Conservation (phyloP, 2,888 invertebrate species). For the Prenolepis imparis region DNA sequence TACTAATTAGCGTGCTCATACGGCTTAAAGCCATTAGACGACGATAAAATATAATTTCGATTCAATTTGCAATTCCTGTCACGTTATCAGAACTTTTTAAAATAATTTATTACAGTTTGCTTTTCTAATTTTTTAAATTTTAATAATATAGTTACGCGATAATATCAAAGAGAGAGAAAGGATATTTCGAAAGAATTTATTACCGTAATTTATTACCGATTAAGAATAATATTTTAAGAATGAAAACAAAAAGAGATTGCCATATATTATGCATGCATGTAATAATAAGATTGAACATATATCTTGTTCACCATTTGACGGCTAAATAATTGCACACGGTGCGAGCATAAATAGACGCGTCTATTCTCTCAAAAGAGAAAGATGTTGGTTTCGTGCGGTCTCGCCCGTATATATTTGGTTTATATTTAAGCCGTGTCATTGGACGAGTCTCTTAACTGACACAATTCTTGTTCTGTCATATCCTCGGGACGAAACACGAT, state of each 20-base stretch:
- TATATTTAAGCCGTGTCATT: slow-evolving; percentile 79
- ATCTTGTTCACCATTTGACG: slow-evolving; percentile 13
- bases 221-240: background rate
- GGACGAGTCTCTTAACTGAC: slow-evolving; percentile 74
- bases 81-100: background rate
- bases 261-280: background rate
- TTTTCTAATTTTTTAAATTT: slow-evolving; percentile 4
- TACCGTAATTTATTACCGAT: background rate
- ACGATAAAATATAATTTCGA: background rate
- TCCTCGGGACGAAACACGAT: slow-evolving; percentile 46
- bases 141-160: background rate
- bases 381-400: slow-evolving; percentile 43
- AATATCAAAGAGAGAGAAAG: background rate
- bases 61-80: background rate
- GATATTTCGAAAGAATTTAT: background rate
- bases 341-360: slow-evolving; percentile 39
- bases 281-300: slow-evolving; percentile 9
- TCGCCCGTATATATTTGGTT: slow-evolving; percentile 68
- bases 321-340: slow-evolving; percentile 35
- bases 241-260: background rate
- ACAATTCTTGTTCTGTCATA: slow-evolving; percentile 75
- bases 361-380: slow-evolving; percentile 27
- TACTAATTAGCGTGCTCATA: slow-evolving; percentile 23
- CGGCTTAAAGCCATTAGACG: slow-evolving; percentile 14
- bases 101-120: background rate